Evolutionary conservation across 2,888 invertebrate species (phyloP).

Genomic region (Torymus tubicola): DNA sequence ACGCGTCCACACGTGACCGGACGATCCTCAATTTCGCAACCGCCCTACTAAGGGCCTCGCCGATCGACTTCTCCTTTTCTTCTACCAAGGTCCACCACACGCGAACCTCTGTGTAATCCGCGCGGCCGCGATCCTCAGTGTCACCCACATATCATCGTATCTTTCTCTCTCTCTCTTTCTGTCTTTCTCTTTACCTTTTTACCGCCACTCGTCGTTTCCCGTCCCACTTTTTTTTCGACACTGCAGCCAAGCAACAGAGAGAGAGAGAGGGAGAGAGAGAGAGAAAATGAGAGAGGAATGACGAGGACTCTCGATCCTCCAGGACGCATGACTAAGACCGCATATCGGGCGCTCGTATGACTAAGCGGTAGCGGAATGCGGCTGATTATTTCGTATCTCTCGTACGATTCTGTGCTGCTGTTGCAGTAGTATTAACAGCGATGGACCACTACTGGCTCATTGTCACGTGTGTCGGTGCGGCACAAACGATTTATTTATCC

Average conservation of each 20-base stretch:
- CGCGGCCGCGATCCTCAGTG: background rate
- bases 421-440: background rate
- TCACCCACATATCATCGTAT: conserved; percentile 5
- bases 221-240: background rate
- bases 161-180: background rate
- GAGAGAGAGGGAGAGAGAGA: no score
- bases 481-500: no score
- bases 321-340: conserved; percentile 34
- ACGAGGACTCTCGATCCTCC: conserved; percentile 45
- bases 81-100: background rate
- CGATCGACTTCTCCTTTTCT: no score
- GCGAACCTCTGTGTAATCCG: background rate
- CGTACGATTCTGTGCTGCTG: background rate
- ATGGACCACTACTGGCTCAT: conserved; percentile 38
- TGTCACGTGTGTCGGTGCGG: conserved; percentile 26
- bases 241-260: no score
- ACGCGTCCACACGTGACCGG: no score
- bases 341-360: conserved; percentile 21
- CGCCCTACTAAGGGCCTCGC: no score
- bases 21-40: no score
- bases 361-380: conserved; percentile 46
- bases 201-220: background rate
- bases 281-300: conserved; percentile 8
- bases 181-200: background rate
- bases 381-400: conserved; percentile 53